A percentile compares a stretch with the other conserved stretches of the same genome.
These are phyloP conservation scores for Hemichromis elongatus DNA, from an alignment of 2,113 vertebrate genomes.

Conservation along the genomic window DNA sequence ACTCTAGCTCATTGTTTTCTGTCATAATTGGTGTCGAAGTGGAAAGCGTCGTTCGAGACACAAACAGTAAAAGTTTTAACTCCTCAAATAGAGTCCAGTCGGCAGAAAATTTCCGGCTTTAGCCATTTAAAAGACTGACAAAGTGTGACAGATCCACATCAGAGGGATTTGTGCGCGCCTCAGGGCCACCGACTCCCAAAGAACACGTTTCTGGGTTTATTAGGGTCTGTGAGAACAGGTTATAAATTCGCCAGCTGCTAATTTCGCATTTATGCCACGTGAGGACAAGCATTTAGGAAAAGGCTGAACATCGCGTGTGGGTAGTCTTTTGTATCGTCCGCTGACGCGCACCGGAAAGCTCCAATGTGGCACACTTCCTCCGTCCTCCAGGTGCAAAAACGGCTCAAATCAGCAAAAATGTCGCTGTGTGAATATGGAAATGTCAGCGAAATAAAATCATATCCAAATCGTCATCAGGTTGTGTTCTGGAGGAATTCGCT, in stretches of 20 bases:
- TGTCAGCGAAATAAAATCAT: neutral
- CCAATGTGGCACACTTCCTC: conserved; percentile 22
- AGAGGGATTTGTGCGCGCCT: conserved; percentile 26
- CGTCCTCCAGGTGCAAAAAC: neutral
- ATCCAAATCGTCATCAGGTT: neutral
- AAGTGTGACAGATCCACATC: conserved; percentile 17
- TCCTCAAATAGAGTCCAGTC: neutral
- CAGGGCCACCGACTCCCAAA: neutral
- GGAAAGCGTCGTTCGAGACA: neutral
- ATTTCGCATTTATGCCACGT: neutral
- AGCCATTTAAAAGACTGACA: neutral
- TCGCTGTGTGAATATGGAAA: neutral
- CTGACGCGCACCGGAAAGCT: conserved; percentile 25
- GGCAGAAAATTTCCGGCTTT: neutral
- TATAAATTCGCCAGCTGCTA: neutral
- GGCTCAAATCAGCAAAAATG: neutral
- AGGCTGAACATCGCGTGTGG: neutral
- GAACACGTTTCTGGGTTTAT: neutral
- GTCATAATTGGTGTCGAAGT: conserved; percentile 64
- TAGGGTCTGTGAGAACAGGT: neutral
- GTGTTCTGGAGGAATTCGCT: neutral
- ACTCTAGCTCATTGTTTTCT: conserved; percentile 81
- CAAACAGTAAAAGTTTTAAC: neutral
- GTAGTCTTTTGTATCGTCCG: neutral
- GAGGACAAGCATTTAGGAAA: neutral